phyloP scores from a whole-genome alignment of 2,113 vertebrate genomes.

The Centropus unirufus region DNA sequence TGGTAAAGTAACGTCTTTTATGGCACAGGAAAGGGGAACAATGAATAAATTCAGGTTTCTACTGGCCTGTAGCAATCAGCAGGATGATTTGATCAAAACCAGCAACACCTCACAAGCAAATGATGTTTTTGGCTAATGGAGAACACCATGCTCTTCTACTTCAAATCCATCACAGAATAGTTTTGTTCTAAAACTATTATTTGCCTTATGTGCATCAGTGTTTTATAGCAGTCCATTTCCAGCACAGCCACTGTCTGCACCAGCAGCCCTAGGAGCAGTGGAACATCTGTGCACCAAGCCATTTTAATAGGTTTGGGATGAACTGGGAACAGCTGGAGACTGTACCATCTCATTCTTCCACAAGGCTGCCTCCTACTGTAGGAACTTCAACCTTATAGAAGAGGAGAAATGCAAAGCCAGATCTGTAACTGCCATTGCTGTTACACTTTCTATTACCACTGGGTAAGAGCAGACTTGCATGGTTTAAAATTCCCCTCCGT shows the following conservation, averaged over 20 bases:
- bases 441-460: not conserved
- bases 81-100: not conserved
- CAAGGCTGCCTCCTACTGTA: not conserved
- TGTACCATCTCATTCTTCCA: accelerated
- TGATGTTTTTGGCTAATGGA: not conserved
- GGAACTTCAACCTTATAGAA: not conserved
- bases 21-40: not conserved
- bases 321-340: not conserved
- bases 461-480: not conserved
- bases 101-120: not conserved
- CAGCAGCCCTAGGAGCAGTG: not conserved
- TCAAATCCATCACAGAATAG: not conserved
- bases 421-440: not conserved
- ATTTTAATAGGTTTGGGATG: not conserved
- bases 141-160: not conserved
- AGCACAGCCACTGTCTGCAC: not conserved
- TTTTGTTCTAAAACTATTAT: not conserved
- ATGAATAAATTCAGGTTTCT: not conserved
- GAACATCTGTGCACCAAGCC: not conserved
- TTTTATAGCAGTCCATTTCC: not conserved
- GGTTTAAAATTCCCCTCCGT: not conserved
- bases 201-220: not conserved
- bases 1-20: not conserved
- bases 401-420: not conserved
- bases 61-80: not conserved